Base-by-base conservation (phyloP, 2,113 vertebrate species). In the Dascyllus trimaculatus region DNA sequence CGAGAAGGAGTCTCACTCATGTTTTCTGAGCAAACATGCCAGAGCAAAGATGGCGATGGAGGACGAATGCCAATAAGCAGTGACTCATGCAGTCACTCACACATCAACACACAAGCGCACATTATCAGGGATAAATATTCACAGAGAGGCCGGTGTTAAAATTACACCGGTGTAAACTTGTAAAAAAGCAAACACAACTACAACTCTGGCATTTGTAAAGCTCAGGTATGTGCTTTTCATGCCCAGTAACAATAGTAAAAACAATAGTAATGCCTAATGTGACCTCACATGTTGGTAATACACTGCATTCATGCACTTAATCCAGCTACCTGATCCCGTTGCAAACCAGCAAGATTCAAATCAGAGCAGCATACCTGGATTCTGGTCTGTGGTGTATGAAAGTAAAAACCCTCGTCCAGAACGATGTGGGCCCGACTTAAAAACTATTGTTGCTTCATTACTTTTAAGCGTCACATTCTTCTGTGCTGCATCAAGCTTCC, bases 401-500 rank as follows among this genome's bases (percentile, higher is more conserved):
- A 97, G 88, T 4, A 97, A 90, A 78, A 97, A 95, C 15, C 96
- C 96, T 40, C 96, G 92, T 43, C 96, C 96, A 0, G 96, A 96
- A 57, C 76, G 96, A 80, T 97, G 96, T 10, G 87, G 92, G 22
- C 91, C 93, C 6, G 95, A 95, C 83, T 84, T 90, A 91, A 97
- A 97, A 11, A 81, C 91, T 83, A 97, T 26, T 0, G 88, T 95
- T 76, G 94, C 81, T 14, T 94, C 69, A 52, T 91, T 95, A 85
- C 93, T 93, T 78, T 87, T 89, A 2, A 95, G 71, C 26, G 90
- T 85, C 85, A 97, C 69, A 46, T 93, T 94, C 2, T 54, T 89
- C 73, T 84, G 17, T 4, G 82, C 13, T 4, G 84, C 81, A 65
- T 74, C 8, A 0, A 95, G 71, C 17, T 90, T 93, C 73, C 95